Evolutionary conservation across 2,888 invertebrate species (phyloP), one percentile per base, ranked within the genome.

Genomic region (Apamea sordens): DNA sequence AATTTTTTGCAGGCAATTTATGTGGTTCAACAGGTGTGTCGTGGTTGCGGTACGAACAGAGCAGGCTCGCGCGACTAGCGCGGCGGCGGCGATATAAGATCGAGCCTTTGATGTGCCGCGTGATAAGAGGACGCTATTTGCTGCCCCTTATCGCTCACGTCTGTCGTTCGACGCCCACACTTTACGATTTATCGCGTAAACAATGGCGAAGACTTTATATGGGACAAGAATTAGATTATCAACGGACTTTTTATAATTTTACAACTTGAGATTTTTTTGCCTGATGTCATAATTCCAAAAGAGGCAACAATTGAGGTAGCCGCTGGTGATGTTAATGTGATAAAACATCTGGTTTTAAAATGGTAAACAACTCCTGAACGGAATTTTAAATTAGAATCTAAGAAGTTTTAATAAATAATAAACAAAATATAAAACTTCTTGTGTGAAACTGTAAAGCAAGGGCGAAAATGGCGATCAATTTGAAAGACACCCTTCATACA

Each of bases 101-200:
- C 87, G 87, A 79, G 86, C 79, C 83, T 95, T 95, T 94, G 94
- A 94, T 91, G 92, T 90, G 77, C 86, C 90, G 88, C 89, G 68
- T 90, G 94, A 94, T 94, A 94, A 92, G 89, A 88, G 83, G 56
- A 86, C 85, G 84, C 87, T 88, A 90, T 92, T 93, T 91, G 92
- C 90, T 87, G 90, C 83, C 87, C 77, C 86, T 91, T 94, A 92
- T 93, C 92, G 86, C 89, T 83, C 90, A 90, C 91, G 91, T 90
- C 91, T 89, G 92, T 90, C 88, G 89, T 86, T 86, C 88, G 89
- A 90, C 90, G 90, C 88, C 89, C 86, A 89, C 90, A 82, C 83
- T 81, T 86, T 82, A 82, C 77, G 81, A 83, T 88, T 88, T 90
- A 90, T 90, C 88, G 77, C 86, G 87, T 89, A 90, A 89, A 91